Evolutionary conservation across 2,888 invertebrate genomes (phyloP).

Genomic region (Diarsia rubi): DNA sequence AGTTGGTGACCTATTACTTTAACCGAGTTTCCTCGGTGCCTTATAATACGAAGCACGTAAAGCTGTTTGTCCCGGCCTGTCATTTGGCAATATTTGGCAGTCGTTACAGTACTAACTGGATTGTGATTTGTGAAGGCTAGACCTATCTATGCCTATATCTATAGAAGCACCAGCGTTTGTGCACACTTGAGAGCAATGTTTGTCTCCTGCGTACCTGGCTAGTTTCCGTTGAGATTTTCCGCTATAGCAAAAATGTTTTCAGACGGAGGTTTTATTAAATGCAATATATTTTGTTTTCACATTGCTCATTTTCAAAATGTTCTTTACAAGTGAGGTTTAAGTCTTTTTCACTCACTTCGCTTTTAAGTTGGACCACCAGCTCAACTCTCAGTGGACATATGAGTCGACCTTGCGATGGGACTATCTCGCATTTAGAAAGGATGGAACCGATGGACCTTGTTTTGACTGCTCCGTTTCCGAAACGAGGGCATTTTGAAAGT

Average conservation of each 20-base stretch:
- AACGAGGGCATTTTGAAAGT: constrained; percentile 80
- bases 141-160: too few species aligned
- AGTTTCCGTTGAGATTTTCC: neutral
- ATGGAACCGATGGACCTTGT: constrained; percentile 79
- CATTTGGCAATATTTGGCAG: too few species aligned
- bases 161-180: neutral
- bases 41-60: too few species aligned
- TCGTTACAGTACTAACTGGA: too few species aligned
- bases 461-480: constrained; percentile 74
- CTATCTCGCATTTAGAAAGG: constrained; percentile 81
- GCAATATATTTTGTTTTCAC: too few species aligned
- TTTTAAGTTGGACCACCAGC: constrained; percentile 56
- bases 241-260: neutral
- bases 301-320: too few species aligned
- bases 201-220: neutral
- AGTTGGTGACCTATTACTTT: too few species aligned
- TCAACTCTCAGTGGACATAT: constrained; percentile 70
- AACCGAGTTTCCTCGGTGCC: too few species aligned
- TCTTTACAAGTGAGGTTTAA: too few species aligned
- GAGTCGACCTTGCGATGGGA: constrained; percentile 79
- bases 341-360: constrained; percentile 9
- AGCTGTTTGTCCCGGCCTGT: too few species aligned
- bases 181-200: neutral
- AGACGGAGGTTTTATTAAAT: neutral
- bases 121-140: too few species aligned